Evolutionary conservation across 2,888 invertebrate species (phyloP).

Genomic region (Entomobrya multifasciata): DNA sequence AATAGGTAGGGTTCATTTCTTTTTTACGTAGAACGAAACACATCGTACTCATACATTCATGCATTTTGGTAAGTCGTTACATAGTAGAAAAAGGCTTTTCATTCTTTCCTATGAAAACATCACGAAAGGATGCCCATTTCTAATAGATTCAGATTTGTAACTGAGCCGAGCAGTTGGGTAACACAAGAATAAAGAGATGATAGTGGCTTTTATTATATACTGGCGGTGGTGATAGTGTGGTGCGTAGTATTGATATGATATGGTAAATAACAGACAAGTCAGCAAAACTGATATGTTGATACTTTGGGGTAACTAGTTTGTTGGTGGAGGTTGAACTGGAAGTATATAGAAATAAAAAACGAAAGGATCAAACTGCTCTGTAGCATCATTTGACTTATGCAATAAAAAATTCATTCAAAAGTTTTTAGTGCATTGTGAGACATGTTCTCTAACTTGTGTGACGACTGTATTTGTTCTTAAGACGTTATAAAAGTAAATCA

Average conservation of each 20-base stretch:
- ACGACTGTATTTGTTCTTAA: no score
- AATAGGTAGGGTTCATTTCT: conserved; percentile 1
- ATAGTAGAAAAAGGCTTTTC: conserved; percentile 31
- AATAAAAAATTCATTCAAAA: neutral
- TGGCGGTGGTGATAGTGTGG: conserved; percentile 27
- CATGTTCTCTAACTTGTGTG: no score
- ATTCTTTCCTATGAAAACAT: conserved; percentile 58
- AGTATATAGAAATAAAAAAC: conserved; percentile 38
- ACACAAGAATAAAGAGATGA: conserved; percentile 32
- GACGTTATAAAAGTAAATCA: no score
- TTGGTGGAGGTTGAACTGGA: conserved; percentile 58
- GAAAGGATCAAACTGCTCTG: conserved; percentile 29
- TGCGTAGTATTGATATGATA: conserved; percentile 50
- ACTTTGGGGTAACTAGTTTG: conserved; percentile 65
- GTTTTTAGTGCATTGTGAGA: conserved; percentile 8
- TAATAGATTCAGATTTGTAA: conserved; percentile 69
- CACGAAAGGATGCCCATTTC: conserved; percentile 57
- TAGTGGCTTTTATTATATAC: conserved; percentile 44
- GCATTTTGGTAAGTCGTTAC: neutral
- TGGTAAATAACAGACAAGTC: conserved; percentile 53
- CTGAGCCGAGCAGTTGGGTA: conserved; percentile 59
- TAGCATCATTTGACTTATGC: neutral
- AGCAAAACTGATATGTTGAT: conserved; percentile 48
- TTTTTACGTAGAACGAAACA: neutral
- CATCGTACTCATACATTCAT: neutral